Conservation (phyloP, 2,113 vertebrate species). For the Onychostoma macrolepis region DNA sequence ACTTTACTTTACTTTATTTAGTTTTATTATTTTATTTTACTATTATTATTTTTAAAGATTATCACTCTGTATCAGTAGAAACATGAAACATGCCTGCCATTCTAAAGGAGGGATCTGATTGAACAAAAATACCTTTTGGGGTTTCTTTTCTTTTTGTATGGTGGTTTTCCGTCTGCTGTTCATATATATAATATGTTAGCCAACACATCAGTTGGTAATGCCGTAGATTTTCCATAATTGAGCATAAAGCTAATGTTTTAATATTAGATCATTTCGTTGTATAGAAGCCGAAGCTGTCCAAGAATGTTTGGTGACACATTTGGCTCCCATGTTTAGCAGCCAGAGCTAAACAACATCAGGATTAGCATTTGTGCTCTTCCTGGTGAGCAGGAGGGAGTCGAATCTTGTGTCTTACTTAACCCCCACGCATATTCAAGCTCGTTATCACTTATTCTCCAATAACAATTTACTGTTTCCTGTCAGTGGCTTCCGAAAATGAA, state of each 20-base stretch:
- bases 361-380: background rate
- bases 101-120: background rate
- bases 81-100: background rate
- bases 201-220: background rate
- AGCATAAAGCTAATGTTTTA: background rate
- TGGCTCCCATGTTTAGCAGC: background rate
- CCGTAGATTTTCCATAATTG: background rate
- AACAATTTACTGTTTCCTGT: constrained; percentile 34
- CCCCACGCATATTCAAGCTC: constrained; percentile 17
- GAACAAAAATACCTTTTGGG: background rate
- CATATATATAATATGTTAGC: background rate
- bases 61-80: background rate
- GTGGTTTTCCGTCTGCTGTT: background rate
- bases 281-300: background rate
- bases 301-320: background rate
- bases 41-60: background rate
- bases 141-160: background rate
- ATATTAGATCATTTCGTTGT: background rate
- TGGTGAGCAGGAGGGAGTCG: constrained; percentile 14
- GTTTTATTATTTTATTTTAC: background rate
- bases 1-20: background rate
- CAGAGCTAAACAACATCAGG: background rate
- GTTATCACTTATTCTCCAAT: constrained; percentile 30
- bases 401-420: constrained; percentile 15
- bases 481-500: constrained; percentile 22